These are phyloP conservation scores for Tortricodes alternella DNA, from an alignment of 2,888 invertebrate genomes.

Conservation along the genomic window DNA sequence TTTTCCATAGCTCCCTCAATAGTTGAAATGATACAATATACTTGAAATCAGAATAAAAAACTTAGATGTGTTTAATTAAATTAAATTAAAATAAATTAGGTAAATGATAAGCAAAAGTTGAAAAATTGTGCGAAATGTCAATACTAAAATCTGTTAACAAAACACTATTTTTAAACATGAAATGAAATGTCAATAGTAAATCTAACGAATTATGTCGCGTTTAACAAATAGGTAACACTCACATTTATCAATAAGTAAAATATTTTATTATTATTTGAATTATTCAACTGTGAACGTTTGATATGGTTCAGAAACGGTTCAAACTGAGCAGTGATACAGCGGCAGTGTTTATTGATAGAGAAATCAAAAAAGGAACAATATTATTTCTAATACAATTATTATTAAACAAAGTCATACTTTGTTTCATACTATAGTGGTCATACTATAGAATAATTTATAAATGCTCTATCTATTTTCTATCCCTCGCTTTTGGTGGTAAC, in stretches of 20 bases:
- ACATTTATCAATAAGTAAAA: neutral
- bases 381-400: constrained; percentile 5
- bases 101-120: too few relatives aligned
- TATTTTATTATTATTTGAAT: neutral
- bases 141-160: neutral
- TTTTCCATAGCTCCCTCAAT: neutral
- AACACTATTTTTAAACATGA: constrained; percentile 10
- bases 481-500: constrained; percentile 40
- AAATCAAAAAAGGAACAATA: constrained; percentile 2
- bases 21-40: too few relatives aligned
- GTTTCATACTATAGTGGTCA: too few relatives aligned
- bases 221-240: constrained; percentile 46
- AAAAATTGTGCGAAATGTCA: constrained; percentile 1
- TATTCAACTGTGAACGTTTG: neutral
- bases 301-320: too few relatives aligned
- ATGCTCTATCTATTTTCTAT: constrained; percentile 49
- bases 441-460: constrained; percentile 41
- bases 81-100: too few relatives aligned
- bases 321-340: neutral
- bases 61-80: too few relatives aligned
- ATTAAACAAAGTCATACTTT: constrained; percentile 27
- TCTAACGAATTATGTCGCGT: constrained; percentile 30
- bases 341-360: constrained; percentile 18
- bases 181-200: constrained; percentile 20
- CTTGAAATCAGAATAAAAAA: too few relatives aligned